phyloP scores from a whole-genome alignment of 1,140 invertebrate species.

The Phymorhynchus buccinoides region DNA sequence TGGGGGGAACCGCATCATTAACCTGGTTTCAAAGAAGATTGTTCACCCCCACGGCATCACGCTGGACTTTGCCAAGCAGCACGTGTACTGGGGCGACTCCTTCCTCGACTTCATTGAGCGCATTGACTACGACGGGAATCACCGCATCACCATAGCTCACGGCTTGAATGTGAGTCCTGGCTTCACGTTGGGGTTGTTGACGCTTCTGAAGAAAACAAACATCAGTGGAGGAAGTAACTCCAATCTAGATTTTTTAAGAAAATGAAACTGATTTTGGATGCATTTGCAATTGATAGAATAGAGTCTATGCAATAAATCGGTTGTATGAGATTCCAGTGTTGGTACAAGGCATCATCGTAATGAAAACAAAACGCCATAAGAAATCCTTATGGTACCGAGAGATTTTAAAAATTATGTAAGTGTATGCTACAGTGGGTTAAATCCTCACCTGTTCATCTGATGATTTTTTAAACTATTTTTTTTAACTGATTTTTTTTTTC shows the following conservation, averaged over 20 bases:
- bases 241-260: neutral
- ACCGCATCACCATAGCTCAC: constrained; percentile 80
- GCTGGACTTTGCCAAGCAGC: constrained; percentile 81
- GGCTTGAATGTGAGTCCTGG: constrained; percentile 68
- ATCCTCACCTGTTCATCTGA: too few species aligned
- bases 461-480: too few species aligned
- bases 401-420: too few species aligned
- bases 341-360: too few species aligned
- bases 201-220: constrained; percentile 13
- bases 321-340: too few species aligned
- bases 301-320: too few species aligned
- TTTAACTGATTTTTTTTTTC: too few species aligned
- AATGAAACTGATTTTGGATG: neutral
- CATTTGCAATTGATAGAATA: neutral
- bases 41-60: constrained; percentile 91
- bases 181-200: neutral
- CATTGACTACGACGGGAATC: constrained; percentile 88
- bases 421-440: too few species aligned
- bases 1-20: constrained; percentile 82
- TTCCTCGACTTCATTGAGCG: constrained; percentile 93
- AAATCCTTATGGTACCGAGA: too few species aligned
- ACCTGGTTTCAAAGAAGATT: constrained; percentile 88
- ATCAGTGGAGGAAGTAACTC: neutral
- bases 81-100: constrained; percentile 79
- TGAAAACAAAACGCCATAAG: too few species aligned